Evolutionary conservation across 2,888 invertebrate genomes (phyloP).

Genomic region (Platynereis dumerilii): DNA sequence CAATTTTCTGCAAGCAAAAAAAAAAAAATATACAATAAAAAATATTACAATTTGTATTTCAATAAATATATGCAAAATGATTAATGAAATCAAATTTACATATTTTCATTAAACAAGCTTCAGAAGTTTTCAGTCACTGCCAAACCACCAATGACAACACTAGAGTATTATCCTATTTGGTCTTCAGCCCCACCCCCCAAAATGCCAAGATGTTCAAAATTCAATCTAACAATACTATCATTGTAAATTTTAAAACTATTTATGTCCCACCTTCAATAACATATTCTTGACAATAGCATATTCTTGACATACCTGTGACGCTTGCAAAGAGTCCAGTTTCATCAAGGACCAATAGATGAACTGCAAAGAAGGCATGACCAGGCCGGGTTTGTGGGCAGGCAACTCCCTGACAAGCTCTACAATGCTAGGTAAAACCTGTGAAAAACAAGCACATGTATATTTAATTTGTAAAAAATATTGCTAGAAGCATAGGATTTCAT

Average conservation of each 20-base stretch:
- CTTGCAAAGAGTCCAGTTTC: conserved; percentile 51
- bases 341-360: conserved; percentile 60
- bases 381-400: conserved; percentile 43
- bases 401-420: conserved; percentile 56
- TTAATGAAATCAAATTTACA: neutral
- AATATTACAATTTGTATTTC: neutral
- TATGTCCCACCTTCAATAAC: too few relatives aligned
- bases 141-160: too few relatives aligned
- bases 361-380: conserved; percentile 57
- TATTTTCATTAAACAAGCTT: too few relatives aligned
- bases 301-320: conserved; percentile 6
- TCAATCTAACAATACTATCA: neutral
- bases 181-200: too few relatives aligned
- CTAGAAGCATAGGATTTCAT: neutral
- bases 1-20: conserved; percentile 44
- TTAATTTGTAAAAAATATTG: neutral
- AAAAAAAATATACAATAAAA: neutral
- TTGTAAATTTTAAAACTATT: neutral
- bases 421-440: conserved; percentile 52
- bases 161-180: too few relatives aligned
- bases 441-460: neutral
- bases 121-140: too few relatives aligned
- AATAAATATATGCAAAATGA: neutral
- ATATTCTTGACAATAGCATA: neutral
- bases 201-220: neutral